A percentile compares a stretch with the other conserved stretches of the same genome.
Evolutionary conservation across 2,797 vertebrate species (phyloP).

Genomic region (Delichon dasypus): DNA sequence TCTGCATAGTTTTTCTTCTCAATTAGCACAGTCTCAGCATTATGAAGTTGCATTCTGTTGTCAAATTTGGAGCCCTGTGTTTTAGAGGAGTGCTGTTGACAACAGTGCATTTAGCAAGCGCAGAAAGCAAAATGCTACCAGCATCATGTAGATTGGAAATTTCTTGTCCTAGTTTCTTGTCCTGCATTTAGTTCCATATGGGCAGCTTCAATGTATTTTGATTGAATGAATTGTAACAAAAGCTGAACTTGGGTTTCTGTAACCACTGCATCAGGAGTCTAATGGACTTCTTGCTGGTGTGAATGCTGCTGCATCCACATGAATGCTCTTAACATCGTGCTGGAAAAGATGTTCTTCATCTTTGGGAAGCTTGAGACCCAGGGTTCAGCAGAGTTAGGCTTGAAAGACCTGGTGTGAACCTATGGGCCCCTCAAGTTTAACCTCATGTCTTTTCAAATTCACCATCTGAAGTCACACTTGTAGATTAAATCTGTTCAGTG

Average conservation of each 20-base stretch:
- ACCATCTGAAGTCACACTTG: neutral
- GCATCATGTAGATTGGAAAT: neutral
- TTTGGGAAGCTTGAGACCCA: neutral
- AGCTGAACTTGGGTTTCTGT: conserved; percentile 10
- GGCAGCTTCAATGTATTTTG: neutral
- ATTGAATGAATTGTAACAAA: conserved; percentile 9
- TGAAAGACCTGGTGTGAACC: neutral
- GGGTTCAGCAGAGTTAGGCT: neutral
- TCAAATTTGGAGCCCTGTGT: neutral
- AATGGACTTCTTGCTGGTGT: neutral
- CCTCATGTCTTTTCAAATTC: neutral
- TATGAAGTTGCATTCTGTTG: neutral
- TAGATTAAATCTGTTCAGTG: neutral
- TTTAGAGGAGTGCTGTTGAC: conserved; percentile 11
- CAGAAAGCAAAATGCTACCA: conserved; percentile 4
- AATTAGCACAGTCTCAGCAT: neutral
- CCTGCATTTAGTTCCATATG: neutral
- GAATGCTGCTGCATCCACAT: neutral
- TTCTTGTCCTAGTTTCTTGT: conserved; percentile 3
- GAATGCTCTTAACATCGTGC: neutral
- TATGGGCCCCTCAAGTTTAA: neutral
- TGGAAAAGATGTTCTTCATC: neutral
- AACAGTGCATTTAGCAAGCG: neutral
- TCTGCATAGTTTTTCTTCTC: neutral
- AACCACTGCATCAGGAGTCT: neutral